phyloP scores from a whole-genome alignment of 2,797 vertebrate species.

The Gymnocypris eckloni region DNA sequence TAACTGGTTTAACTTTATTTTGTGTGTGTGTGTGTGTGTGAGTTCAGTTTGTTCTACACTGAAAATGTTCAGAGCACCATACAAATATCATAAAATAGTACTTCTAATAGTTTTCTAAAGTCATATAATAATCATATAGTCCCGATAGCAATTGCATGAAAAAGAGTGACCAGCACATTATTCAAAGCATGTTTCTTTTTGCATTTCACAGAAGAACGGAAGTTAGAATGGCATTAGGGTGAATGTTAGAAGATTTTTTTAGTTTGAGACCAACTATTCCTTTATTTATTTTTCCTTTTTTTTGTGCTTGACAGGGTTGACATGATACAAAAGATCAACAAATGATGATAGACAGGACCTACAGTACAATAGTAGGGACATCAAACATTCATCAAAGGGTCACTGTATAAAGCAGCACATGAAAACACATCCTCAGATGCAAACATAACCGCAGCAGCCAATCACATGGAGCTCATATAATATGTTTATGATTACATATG shows the following conservation, averaged over 20 bases:
- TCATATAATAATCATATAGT: neutral
- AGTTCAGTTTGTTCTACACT: neutral
- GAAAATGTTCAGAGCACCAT: neutral
- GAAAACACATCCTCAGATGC: neutral
- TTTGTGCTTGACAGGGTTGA: neutral
- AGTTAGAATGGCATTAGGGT: neutral
- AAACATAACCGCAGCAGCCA: neutral
- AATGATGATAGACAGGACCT: neutral
- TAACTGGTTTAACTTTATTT: neutral
- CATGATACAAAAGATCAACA: neutral
- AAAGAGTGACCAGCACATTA: neutral
- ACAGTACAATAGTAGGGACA: neutral
- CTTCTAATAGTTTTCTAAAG: neutral
- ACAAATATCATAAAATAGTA: neutral
- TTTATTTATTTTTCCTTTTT: neutral
- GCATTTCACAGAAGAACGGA: neutral
- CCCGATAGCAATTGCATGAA: too few species aligned
- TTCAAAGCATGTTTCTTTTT: neutral
- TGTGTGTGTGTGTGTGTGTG: too few species aligned
- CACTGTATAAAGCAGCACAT: neutral
- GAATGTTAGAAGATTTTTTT: neutral
- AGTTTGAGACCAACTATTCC: neutral
- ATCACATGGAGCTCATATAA: neutral
- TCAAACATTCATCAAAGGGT: constrained; percentile 36
- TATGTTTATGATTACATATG: neutral